Evolutionary conservation across 2,113 vertebrate genomes (phyloP), one percentile per base, ranked within the genome.

Genomic region (Pelobates fuscus): DNA sequence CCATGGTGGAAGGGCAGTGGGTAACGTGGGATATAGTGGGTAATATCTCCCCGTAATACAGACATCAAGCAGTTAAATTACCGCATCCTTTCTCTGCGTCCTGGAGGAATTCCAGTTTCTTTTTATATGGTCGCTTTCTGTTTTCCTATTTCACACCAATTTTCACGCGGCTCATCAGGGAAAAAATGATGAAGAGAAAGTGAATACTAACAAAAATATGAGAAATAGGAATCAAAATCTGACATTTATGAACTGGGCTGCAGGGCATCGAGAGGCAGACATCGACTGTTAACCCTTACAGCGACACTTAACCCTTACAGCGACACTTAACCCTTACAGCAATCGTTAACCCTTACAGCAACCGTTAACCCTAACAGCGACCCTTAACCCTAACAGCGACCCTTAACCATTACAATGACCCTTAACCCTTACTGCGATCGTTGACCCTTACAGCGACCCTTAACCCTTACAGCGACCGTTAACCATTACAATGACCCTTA

Each of bases 71-170:
- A 17, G 72, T 67, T 76, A 76, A 67, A 59, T n/a, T n/a, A 10
- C 17, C 5, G 24, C 11, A 59, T 67, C n/a, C 11, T 46, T 32
- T 46, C 37, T 60, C 24, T 27, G 26, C 8, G n/a, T 60, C 64
- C 72, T 67, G 26, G 21, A 76, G 72, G 64, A 76, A 67, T 67
- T 46, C 18, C 4, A 10, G 52, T 17, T 21, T 49, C 20, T 54
- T 46, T 32, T 29, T 55, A 46, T 49, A 1, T 17, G 5, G 12
- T 49, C 83, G 83, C 87, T 87, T 80, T 83, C 59, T 65, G 88
- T 88, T 80, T 81, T 88, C 32, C 89, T 84, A 87, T 88, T 89
- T 92, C 90, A 89, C 90, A 91, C 90, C 89, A 88, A 88, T 93
- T 90, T 91, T 83, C 89, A 83, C 79, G 73, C 85, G 77, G 83